Conservation (phyloP, 2,888 invertebrate genomes). For the Hyles lineata region DNA sequence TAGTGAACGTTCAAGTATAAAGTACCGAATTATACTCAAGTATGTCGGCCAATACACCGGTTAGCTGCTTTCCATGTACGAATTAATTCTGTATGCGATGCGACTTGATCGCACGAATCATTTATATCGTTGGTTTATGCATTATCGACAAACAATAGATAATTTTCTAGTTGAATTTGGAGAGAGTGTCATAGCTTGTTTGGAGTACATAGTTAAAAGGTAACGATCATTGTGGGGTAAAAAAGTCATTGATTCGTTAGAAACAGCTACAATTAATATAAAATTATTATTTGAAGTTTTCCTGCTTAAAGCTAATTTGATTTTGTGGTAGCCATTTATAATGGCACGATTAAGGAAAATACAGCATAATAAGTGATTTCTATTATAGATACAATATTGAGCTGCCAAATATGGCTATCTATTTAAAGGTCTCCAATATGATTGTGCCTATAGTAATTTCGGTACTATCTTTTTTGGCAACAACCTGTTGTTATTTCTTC, state of each 20-base stretch:
- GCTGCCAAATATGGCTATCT: no score
- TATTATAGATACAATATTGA: no score
- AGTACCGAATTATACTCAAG: conserved; percentile 29
- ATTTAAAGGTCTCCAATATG: no score
- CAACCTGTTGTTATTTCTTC: background rate
- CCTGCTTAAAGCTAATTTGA: no score
- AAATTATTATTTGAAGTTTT: no score
- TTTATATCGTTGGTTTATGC: conserved; percentile 15
- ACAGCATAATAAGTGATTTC: no score
- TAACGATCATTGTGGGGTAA: background rate
- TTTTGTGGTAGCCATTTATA: no score
- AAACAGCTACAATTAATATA: no score
- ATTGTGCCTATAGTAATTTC: no score
- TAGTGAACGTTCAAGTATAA: conserved; percentile 29
- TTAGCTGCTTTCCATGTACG: conserved; percentile 49
- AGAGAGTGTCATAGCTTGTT: background rate
- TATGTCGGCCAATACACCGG: conserved; percentile 41
- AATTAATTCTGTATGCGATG: conserved; percentile 49
- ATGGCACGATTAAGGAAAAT: no score
- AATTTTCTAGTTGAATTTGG: background rate
- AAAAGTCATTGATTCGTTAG: no score
- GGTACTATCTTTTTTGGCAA: background rate
- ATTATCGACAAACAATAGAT: background rate
- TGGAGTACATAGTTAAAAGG: background rate
- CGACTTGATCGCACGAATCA: conserved; percentile 43